Conservation (phyloP, 1,140 invertebrate species). For the Tetranychus cinnabarinus region DNA sequence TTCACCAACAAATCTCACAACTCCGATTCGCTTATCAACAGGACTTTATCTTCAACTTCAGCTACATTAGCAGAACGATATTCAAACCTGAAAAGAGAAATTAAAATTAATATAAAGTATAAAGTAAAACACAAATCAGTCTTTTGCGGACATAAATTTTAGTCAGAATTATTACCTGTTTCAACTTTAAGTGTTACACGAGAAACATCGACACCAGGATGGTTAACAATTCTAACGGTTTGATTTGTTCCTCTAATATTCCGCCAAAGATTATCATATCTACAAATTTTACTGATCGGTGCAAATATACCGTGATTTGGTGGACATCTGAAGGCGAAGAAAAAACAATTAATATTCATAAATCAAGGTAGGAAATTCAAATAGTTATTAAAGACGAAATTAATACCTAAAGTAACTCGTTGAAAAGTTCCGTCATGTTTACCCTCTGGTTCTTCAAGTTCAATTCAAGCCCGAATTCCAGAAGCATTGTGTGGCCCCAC, state of each 20-base stretch:
- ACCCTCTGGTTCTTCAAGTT: slow-evolving; percentile 73
- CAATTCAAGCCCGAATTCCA: slow-evolving; percentile 70
- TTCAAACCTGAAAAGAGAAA: slow-evolving; percentile 4
- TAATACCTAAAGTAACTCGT: slow-evolving; percentile 52
- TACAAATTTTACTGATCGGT: slow-evolving; percentile 54
- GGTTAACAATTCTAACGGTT: slow-evolving; percentile 7
- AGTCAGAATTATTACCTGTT: slow-evolving; percentile 18
- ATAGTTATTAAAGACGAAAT: too few relatives aligned
- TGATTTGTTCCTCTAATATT: background rate
- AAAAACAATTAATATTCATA: too few relatives aligned
- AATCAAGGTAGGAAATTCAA: too few relatives aligned
- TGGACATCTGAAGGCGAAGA: slow-evolving; percentile 32
- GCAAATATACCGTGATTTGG: slow-evolving; percentile 55
- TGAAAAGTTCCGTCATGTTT: slow-evolving; percentile 71
- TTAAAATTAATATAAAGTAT: too few relatives aligned
- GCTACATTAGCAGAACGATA: background rate
- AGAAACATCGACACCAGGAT: slow-evolving; percentile 20
- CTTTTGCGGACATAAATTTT: too few relatives aligned
- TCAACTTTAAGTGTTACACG: slow-evolving; percentile 25
- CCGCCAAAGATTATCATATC: background rate
- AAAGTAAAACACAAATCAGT: too few relatives aligned
- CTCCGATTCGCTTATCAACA: slow-evolving; percentile 69
- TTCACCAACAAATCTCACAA: slow-evolving; percentile 51
- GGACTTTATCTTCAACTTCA: slow-evolving; percentile 61
- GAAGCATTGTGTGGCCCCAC: slow-evolving; percentile 41